These are phyloP conservation scores for Thaumatotibia leucotreta DNA, from an alignment of 1,140 invertebrate genomes.

Conservation along the genomic window DNA sequence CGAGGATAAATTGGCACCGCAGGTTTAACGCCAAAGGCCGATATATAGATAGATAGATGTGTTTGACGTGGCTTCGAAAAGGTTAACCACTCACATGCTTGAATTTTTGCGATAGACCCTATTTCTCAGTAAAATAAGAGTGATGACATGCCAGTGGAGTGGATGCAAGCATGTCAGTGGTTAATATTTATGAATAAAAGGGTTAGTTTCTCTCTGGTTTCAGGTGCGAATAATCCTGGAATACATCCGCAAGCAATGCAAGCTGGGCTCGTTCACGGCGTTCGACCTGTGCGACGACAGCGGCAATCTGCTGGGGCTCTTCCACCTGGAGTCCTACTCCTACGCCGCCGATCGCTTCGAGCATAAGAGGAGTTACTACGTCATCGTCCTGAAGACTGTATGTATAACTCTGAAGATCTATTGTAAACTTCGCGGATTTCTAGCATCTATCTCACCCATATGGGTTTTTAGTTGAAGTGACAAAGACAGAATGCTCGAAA, in stretches of 20 bases:
- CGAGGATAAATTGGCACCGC: too few relatives aligned
- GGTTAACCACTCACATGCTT: too few relatives aligned
- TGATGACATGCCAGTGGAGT: not conserved
- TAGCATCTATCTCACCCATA: not conserved
- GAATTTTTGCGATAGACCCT: too few relatives aligned
- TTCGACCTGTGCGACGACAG: slow-evolving; percentile 57
- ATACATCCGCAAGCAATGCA: slow-evolving; percentile 56
- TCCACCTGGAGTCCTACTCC: slow-evolving; percentile 41
- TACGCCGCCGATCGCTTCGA: slow-evolving; percentile 49
- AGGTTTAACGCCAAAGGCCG: too few relatives aligned
- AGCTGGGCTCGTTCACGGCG: slow-evolving; percentile 38
- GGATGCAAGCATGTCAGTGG: too few relatives aligned
- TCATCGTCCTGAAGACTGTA: slow-evolving; percentile 49
- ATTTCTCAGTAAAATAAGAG: too few relatives aligned
- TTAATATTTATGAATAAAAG: too few relatives aligned
- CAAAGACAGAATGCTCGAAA: too few relatives aligned
- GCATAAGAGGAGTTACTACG: slow-evolving; percentile 52
- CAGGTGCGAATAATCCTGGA: slow-evolving; percentile 46
- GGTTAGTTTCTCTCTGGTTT: too few relatives aligned
- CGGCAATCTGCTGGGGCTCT: slow-evolving; percentile 42
- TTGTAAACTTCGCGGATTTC: not conserved
- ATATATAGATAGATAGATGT: too few relatives aligned
- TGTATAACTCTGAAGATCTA: not conserved
- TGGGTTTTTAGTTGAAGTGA: too few relatives aligned
- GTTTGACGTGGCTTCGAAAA: too few relatives aligned